Percentiles rank a stretch among this genome's conserved stretches.
Conservation (phyloP, 2,888 invertebrate genomes). For the Drosophila kambysellisi region DNA sequence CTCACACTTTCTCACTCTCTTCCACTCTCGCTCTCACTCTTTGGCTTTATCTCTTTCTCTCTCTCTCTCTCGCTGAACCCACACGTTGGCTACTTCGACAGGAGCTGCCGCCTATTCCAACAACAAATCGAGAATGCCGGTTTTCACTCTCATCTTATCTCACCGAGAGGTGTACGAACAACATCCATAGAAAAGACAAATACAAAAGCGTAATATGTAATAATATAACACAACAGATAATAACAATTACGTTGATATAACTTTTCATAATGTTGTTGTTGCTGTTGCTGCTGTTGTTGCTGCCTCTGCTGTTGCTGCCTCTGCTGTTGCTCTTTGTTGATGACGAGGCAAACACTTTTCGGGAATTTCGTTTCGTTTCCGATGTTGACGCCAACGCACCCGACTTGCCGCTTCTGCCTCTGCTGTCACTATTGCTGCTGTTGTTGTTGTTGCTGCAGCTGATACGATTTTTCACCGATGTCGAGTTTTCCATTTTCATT, state of each 20-base stretch:
- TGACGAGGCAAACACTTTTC: slow-evolving; percentile 67
- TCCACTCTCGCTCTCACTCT: not conserved
- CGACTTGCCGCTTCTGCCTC: slow-evolving; percentile 62
- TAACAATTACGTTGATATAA: slow-evolving; percentile 51
- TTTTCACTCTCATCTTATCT: slow-evolving; percentile 36
- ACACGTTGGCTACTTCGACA: slow-evolving; percentile 40
- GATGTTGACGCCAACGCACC: slow-evolving; percentile 71
- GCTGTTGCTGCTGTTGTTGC: slow-evolving; percentile 6
- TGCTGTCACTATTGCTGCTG: slow-evolving; percentile 6
- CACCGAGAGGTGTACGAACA: slow-evolving; percentile 18
- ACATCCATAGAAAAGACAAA: slow-evolving; percentile 17
- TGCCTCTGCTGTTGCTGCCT: not conserved
- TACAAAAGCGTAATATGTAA: slow-evolving; percentile 32
- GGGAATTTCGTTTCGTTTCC: slow-evolving; percentile 59
- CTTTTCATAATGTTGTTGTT: slow-evolving; percentile 17
- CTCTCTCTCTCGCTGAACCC: slow-evolving; percentile 24
- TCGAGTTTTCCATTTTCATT: slow-evolving; percentile 80
- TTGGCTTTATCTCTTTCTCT: not conserved
- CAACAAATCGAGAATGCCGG: slow-evolving; percentile 65
- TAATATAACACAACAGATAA: slow-evolving; percentile 43
- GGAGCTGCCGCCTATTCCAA: slow-evolving; percentile 31
- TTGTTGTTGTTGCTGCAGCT: slow-evolving; percentile 26
- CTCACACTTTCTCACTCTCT: slow-evolving; percentile 1
- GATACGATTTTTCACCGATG: slow-evolving; percentile 69
- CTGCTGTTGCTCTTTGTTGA: slow-evolving; percentile 15